Evolutionary conservation across 37 sponge, comb jelly and placozoan genomes (phyloP).

Genomic region (Aphrocallistes beatrix): DNA sequence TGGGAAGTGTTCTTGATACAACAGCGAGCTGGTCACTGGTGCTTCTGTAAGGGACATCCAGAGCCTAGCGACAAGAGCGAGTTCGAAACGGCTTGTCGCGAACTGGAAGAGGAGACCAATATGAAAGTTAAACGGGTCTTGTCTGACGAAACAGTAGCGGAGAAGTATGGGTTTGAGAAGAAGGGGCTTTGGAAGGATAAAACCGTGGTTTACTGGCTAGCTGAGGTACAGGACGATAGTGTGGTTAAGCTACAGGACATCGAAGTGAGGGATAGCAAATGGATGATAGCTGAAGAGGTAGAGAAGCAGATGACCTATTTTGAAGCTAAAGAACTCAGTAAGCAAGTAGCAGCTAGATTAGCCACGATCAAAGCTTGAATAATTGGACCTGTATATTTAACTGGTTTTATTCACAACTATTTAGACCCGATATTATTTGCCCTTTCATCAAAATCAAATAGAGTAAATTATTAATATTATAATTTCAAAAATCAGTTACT

Average conservation of each 20-base stretch:
- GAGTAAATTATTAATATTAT: too few species aligned
- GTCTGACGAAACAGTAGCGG: background rate
- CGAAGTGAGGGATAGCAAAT: background rate
- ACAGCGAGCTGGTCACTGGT: background rate
- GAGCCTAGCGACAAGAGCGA: background rate
- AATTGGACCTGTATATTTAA: background rate
- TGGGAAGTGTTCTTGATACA: background rate
- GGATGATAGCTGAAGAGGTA: background rate
- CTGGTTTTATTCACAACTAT: too few species aligned
- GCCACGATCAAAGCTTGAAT: background rate
- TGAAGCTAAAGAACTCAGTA: background rate
- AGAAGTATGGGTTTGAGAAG: background rate
- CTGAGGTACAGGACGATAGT: background rate
- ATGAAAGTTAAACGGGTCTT: background rate
- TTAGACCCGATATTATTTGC: too few species aligned
- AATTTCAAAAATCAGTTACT: too few species aligned
- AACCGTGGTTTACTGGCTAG: background rate
- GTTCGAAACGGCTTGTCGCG: background rate
- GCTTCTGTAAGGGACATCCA: constrained; percentile 9
- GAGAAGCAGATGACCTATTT: background rate
- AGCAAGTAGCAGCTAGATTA: background rate
- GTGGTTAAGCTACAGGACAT: background rate
- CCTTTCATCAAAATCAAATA: too few species aligned
- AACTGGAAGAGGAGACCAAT: background rate
- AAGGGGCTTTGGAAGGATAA: background rate